These are phyloP conservation scores for Nomada goodeniana DNA, from an alignment of 2,888 invertebrate genomes.

Conservation along the genomic window DNA sequence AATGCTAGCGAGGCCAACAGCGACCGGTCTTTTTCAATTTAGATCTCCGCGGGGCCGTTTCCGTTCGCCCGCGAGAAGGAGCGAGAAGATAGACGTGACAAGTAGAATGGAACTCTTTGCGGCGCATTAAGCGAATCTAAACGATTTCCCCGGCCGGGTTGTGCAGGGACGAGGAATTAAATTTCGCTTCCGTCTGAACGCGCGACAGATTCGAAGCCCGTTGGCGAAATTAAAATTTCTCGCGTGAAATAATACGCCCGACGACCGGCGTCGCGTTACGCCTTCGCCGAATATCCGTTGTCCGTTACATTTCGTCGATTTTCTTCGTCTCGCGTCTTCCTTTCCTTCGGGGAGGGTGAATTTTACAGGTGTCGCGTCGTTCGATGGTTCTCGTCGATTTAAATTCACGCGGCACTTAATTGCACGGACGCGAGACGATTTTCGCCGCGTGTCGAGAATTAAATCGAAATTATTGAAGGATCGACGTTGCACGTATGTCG, in stretches of 20 bases:
- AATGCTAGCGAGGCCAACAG: constrained; percentile 1
- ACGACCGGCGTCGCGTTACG: background rate
- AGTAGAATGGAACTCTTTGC: constrained; percentile 37
- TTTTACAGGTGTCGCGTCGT: no score
- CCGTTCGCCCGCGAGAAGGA: constrained; percentile 2
- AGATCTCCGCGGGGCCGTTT: constrained; percentile 20
- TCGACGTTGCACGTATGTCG: no score
- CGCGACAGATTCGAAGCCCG: constrained; percentile 7
- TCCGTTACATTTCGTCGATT: no score
- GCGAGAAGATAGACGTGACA: constrained; percentile 52
- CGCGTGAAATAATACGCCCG: constrained; percentile 4
- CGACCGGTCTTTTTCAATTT: constrained; percentile 29
- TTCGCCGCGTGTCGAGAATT: no score
- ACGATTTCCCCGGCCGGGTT: background rate
- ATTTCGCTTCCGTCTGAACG: constrained; percentile 15
- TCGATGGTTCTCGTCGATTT: no score
- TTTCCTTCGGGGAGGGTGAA: no score
- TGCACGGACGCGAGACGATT: no score
- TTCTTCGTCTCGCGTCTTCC: no score
- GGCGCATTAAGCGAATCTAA: constrained; percentile 46
- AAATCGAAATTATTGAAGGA: no score
- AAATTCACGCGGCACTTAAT: no score
- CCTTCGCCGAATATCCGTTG: background rate
- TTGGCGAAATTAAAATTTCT: constrained; percentile 39
- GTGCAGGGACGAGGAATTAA: constrained; percentile 27